Base-by-base conservation (phyloP, 2,888 invertebrate species). In the Maniola hyperantus region DNA sequence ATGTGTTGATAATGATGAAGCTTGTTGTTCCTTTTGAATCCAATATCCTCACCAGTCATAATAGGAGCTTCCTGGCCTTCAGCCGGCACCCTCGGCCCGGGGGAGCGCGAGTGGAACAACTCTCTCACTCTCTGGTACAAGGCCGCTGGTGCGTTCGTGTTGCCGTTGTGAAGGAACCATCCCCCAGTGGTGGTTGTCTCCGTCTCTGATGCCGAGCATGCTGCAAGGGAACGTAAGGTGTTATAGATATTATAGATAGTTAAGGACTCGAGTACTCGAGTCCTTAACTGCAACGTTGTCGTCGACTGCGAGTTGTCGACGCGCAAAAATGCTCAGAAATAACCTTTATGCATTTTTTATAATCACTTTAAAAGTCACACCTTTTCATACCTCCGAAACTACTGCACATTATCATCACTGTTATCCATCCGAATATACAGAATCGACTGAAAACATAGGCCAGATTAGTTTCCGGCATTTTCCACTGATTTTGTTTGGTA, bases 71-170 rank as follows among this genome's bases (percentile, higher is more conserved):
- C 92, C 71, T 91, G 89, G 0, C 89, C 89, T 53, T 90, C 91
- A 51, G 91, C 91, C 0, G 91, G 91, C 0, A 79, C 89, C 67
- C 91, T 77, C 1, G 92, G 85, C 62, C 93, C 86, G 18, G 92
- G 89, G 1, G 90, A 87, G 64, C 90, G 83, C 5, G 94, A 92
- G 80, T 95, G 95, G 87, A 97, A 97, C 70, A 97, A 91, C 81
- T 97, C 97, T 62, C 97, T 94, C 59, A 97, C 97, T 62, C 97
- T 94, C 83, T 97, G 97, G 86, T 97, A 97, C 70, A 97, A 92
- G 74, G 97, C 96, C 74, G 96, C 96, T 67, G 96, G 95, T 0
- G 91, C 90, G 0, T 84, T 85, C 0, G 83, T 66, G 68, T 69
- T 79, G 60, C 72, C 71, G 58, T 68, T 77, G 88, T 97, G 97